Evolutionary conservation across 2,113 vertebrate genomes (phyloP), one percentile per base, ranked within the genome.

Genomic region (Mola mola): DNA sequence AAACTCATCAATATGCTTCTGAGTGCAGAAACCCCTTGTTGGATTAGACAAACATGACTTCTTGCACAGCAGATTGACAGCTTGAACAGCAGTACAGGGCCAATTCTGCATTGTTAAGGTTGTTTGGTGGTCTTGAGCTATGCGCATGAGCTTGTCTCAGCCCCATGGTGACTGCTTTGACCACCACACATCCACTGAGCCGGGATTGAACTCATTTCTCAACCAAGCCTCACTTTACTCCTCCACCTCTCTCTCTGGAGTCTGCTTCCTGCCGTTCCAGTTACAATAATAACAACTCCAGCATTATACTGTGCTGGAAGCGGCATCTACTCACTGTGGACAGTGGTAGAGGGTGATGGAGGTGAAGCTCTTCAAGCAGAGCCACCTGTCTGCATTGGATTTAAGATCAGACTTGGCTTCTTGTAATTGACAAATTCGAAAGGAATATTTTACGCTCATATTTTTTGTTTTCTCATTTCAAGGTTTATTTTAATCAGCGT

Each of bases 21-120:
- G 60, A 71, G 70, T 69, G 53, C 38, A 73, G 66, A 73, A 72
- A 28, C 48, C 73, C 73, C 69, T 72, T 63, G 72, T 82, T 73
- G 76, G 78, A 90, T 87, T 87, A 84, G 77, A 84, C 71, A 80
- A 86, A 82, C 78, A 82, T 74, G 75, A 56, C 64, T 78, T 57
- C 44, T 72, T 70, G 59, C 67, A 20, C 81, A 66, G 72, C 43
- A 53, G 78, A 89, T 26, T 88, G 84, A 82, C 85, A 85, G 70
- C 52, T 44, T 50, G 34, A 79, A 73, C 63, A 71, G 56, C 63
- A 69, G 61, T 20, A 59, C 48, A 36, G 47, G 67, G 49, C 43
- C 31, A 50, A 67, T 65, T 64, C 65, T 71, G 55, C 66, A 82
- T 74, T 85, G 76, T 82, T 79, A 75, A 73, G 50, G 43, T 25